Percentiles rank a stretch among this genome's conserved stretches.
phyloP scores from a whole-genome alignment of 92 coral and sea anemone genomes.

The Heteractis magnifica region DNA sequence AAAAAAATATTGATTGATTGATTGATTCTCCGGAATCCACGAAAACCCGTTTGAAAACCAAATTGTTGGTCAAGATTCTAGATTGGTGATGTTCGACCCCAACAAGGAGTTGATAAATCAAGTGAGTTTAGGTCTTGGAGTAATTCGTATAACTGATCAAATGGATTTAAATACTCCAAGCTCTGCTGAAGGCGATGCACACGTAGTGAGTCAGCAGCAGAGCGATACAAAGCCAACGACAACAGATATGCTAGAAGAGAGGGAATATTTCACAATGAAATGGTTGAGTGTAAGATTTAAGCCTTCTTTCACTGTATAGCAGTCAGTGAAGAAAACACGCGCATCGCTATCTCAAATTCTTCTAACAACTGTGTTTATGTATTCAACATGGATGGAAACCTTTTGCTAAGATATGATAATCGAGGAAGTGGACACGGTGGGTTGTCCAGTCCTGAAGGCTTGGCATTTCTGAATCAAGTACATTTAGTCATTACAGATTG shows the following conservation, averaged over 20 bases:
- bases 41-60: not conserved
- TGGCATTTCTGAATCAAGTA: conserved; percentile 10
- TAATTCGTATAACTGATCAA: not conserved
- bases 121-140: not conserved
- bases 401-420: not conserved
- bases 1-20: no score
- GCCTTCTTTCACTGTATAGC: not conserved
- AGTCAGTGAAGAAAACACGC: not conserved
- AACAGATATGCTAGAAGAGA: not conserved
- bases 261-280: not conserved
- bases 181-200: no score
- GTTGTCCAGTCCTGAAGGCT: conserved; percentile 4
- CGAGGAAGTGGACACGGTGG: not conserved
- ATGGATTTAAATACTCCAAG: no score
- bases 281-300: not conserved
- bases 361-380: not conserved
- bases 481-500: conserved; percentile 2
- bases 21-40: no score
- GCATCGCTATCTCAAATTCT: not conserved
- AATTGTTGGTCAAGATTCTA: not conserved
- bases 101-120: not conserved
- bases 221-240: no score
- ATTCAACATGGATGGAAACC: conserved; percentile 5
- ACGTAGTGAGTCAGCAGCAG: no score
- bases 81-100: not conserved